Evolutionary conservation across 2,113 vertebrate species (phyloP).

Genomic region (Columbina picui): DNA sequence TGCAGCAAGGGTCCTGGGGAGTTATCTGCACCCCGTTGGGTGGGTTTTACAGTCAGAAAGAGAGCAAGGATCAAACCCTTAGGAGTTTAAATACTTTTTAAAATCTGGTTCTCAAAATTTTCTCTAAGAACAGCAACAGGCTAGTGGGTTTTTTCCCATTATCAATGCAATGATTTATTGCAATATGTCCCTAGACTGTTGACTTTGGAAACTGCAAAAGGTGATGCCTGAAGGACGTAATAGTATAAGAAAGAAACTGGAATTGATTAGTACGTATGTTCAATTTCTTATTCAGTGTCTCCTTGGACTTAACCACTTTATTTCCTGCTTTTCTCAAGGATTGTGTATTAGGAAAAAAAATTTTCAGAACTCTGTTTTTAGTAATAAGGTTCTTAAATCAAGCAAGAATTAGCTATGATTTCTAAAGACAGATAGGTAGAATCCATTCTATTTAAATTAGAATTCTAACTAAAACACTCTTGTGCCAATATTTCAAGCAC

Average conservation of each 20-base stretch:
- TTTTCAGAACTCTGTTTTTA: background rate
- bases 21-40: background rate
- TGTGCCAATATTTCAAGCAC: background rate
- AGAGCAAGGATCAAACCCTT: background rate
- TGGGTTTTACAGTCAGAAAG: background rate
- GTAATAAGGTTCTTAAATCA: background rate
- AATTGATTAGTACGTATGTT: background rate
- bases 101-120: background rate
- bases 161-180: background rate
- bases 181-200: background rate
- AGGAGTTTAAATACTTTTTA: background rate
- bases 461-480: background rate
- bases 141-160: background rate
- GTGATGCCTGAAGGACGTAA: background rate
- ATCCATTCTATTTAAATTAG: background rate
- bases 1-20: background rate
- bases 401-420: background rate
- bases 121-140: background rate
- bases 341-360: background rate
- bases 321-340: background rate
- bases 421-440: background rate
- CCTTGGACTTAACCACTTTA: background rate
- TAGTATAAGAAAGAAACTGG: background rate
- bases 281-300: background rate
- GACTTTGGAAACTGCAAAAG: slow-evolving; percentile 8